Evolutionary conservation across 2,888 invertebrate species (phyloP).

Genomic region (Stenolophus ochropezus): DNA sequence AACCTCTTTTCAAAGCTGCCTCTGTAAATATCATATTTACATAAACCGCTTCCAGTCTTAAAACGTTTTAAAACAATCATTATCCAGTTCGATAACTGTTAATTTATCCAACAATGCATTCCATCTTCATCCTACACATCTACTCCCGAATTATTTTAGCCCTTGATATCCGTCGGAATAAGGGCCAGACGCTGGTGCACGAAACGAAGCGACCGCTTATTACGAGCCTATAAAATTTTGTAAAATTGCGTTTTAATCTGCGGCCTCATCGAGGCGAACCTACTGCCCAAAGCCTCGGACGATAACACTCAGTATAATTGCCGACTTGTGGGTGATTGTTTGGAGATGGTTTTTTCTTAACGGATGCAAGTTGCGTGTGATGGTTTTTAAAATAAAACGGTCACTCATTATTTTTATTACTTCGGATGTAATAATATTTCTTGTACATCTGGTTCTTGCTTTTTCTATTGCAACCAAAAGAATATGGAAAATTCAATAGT

Average conservation of each 20-base stretch:
- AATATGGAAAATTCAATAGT: no score
- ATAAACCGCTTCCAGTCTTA: conserved; percentile 42
- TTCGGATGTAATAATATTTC: no score
- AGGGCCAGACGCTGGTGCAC: neutral
- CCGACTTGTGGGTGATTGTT: neutral
- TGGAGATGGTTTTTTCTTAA: neutral
- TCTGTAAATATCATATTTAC: conserved; percentile 19
- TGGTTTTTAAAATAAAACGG: neutral
- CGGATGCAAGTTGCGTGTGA: neutral
- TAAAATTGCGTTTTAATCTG: conserved; percentile 36
- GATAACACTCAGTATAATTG: conserved; percentile 20
- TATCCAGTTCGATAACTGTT: conserved; percentile 24
- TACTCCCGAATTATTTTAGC: neutral
- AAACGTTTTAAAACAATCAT: conserved; percentile 40
- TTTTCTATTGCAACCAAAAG: no score
- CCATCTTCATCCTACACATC: conserved; percentile 20
- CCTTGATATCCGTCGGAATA: neutral
- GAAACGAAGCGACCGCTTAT: conserved; percentile 10
- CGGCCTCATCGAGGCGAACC: conserved; percentile 26
- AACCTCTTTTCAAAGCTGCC: neutral
- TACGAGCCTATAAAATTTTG: conserved; percentile 19
- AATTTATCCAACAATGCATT: conserved; percentile 39
- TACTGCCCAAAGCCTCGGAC: conserved; percentile 27
- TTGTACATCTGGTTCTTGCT: no score
- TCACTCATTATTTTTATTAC: no score